Base-by-base conservation (phyloP, 2,888 invertebrate species). In the Macrosoma leucophasiata region DNA sequence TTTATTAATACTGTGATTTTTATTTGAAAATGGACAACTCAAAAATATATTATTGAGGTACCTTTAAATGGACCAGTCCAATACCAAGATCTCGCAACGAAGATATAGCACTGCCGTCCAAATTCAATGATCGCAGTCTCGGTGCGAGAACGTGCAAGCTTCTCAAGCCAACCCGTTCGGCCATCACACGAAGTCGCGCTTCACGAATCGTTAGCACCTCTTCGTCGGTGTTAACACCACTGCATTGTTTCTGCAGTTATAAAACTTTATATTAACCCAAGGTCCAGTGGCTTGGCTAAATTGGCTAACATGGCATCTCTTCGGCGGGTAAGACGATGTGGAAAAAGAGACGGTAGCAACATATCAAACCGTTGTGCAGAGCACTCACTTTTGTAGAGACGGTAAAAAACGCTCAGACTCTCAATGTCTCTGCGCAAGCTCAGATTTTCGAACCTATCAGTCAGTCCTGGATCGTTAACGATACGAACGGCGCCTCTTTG, bases 81-180 rank as follows among this genome's bases (percentile, higher is more conserved):
- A 87, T 89, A 11, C 91, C 92, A 11, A 91, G 79, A 54, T 91
- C 91, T 33, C 91, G 76, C 25, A 92, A 60, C 0, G 91, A 90
- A 3, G 85, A 77, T 1, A 92, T 64, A 4, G 88, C 87, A 47
- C 91, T 91, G 14, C 91, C 91, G 39, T 90, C 90, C 3, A 92
- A 68, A 19, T 85, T 88, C 20, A 92, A 68, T 3, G 85, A 84
- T 6, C 84, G 73, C 2, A 92, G 74, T 24, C 85, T 78, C 3
- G 91, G 91, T 22, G 88, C 82, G 32, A 90, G 86, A 1, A 88
- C 68, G 22, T 88, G 84, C 1, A 91, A 68, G 13, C 90, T 76
- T 22, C 90, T 87, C 23, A 91, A 58, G 11, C 90, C 89, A 4
- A 90, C 81, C 33, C 88, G 85, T 36, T 88, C 86, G 0, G 91